Percentiles rank a stretch among this genome's conserved stretches.
Evolutionary conservation across 2,797 vertebrate species (phyloP).

Genomic region (Hydrolagus colliei): DNA sequence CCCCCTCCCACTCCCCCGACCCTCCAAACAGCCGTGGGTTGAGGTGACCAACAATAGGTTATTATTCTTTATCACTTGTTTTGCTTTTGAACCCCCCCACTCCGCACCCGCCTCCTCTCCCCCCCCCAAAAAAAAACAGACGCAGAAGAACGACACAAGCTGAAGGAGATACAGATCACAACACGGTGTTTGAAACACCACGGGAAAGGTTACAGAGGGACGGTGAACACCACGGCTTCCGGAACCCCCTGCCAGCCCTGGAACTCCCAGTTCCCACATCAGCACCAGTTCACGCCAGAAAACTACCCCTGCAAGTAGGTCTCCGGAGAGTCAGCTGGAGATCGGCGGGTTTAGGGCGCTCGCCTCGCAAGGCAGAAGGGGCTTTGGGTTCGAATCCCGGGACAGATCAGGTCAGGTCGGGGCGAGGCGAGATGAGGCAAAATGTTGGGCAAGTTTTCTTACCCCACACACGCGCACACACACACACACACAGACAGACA

Average conservation of each 20-base stretch:
- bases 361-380: not conserved
- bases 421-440: not conserved
- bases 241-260: slow-evolving; percentile 86
- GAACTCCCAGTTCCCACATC: slow-evolving; percentile 76
- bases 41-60: too few relatives aligned
- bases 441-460: not conserved
- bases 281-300: slow-evolving; percentile 75
- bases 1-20: too few relatives aligned
- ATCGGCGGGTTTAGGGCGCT: not conserved
- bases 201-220: slow-evolving; percentile 81
- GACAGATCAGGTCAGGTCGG: not conserved
- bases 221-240: slow-evolving; percentile 70
- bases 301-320: slow-evolving; percentile 92
- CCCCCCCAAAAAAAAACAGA: not conserved
- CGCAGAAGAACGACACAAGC: not conserved
- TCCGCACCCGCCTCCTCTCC: too few relatives aligned
- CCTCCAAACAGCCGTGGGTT: too few relatives aligned
- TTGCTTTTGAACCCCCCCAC: too few relatives aligned
- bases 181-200: slow-evolving; percentile 73
- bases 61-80: too few relatives aligned
- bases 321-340: not conserved
- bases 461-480: too few relatives aligned
- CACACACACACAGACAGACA: too few relatives aligned
- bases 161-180: slow-evolving; percentile 3
- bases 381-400: not conserved